Base-by-base conservation (phyloP, 2,797 vertebrate genomes). In the Margarornis squamiger region DNA sequence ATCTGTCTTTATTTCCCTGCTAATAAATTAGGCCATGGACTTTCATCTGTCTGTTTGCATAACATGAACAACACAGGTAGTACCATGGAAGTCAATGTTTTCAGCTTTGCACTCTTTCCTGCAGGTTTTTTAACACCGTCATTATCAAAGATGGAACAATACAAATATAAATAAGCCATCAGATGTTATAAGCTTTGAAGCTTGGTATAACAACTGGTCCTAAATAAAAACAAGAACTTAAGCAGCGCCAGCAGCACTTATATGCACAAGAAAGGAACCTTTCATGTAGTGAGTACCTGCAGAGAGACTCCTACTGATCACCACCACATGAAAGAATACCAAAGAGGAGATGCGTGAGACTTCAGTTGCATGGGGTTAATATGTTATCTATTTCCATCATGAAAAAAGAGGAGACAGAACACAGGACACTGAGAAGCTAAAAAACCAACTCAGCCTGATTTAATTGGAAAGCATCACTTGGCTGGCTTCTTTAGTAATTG, bases 401-500 rank as follows among this genome's bases (percentile, higher is more conserved):
- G 61, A 41, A 62, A 81, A 81, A 85, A 54, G 39, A 88, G 83
- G 58, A 43, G 39, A 79, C 88, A 41, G 49, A 90, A 85, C 59
- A 52, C 48, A 85, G 49, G 52, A 84, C 24, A 24, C 63, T 17
- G 38, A 86, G 59, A 96, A 95, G 57, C 89, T 87, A 52, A 74
- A 84, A 74, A 51, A 62, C 18, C 52, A 87, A 27, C 15, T 48
- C 87, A 90, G 61, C 62, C 92, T 88, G 74, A 85, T 92, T 94
- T 96, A 96, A 96, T 88, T 93, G 92, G 88, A 94, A 95, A 92
- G 54, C 90, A 83, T 91, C 86, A 86, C 71, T 93, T 22, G 14
- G 46, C 83, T 91, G 77, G 39, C 63, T 95, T 45, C 86, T 95
- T 95, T 29, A 77, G 78, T 68, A 77, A 82, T 85, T 82, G 65